Percentiles rank a stretch among this genome's conserved stretches.
Conservation (phyloP, 2,113 vertebrate species). For the human (Homo sapiens) region GRCh38 chr5:160510001-160510500, state of each 20-base stretch:
- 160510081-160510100: neutral
- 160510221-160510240: neutral
- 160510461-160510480: neutral
- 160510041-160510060: neutral
- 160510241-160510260: neutral
- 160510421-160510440: neutral
- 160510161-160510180: neutral
- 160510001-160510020: neutral
- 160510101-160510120: neutral
- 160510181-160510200: neutral
- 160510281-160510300: accelerated
- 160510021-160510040: neutral
- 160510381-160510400: neutral
- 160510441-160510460: neutral
- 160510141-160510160: neutral
- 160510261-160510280: neutral
- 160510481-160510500: too few relatives aligned
- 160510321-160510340: neutral
- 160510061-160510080: neutral
- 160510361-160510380: neutral
- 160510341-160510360: accelerated
- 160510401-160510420: neutral
- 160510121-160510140: neutral
- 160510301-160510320: neutral
- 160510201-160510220: neutral